Conservation (phyloP, 2,888 invertebrate species). For the Lasioglossum vierecki region DNA sequence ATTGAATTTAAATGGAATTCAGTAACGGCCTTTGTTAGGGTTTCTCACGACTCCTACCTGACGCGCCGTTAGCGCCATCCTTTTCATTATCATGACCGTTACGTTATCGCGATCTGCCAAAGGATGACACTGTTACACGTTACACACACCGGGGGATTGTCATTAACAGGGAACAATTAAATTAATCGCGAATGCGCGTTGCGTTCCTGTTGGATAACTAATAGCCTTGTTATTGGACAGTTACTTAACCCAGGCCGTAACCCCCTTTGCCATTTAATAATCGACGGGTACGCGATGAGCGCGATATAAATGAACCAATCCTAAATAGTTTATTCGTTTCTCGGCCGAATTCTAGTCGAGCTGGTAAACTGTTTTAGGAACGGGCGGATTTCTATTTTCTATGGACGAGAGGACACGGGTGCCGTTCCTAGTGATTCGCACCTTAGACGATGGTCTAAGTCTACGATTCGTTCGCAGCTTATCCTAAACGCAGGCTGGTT, state of each 20-base stretch:
- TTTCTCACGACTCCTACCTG: constrained; percentile 31
- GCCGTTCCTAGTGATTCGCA: not conserved
- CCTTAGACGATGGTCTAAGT: not conserved
- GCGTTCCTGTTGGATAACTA: constrained; percentile 34
- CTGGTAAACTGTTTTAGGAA: not conserved
- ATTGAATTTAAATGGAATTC: constrained; percentile 57
- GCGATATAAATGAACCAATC: not conserved
- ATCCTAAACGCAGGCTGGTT: constrained; percentile 6
- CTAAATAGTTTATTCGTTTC: not conserved
- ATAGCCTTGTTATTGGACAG: constrained; percentile 23
- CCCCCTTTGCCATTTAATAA: constrained; percentile 33
- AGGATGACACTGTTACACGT: constrained; percentile 24
- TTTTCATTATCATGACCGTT: constrained; percentile 61
- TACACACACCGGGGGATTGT: constrained; percentile 1
- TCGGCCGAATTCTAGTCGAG: not conserved
- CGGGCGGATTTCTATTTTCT: not conserved
- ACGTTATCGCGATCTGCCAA: constrained; percentile 35
- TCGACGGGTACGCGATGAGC: not conserved
- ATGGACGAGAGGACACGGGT: not conserved
- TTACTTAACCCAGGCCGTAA: constrained; percentile 20
- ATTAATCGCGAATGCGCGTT: constrained; percentile 26
- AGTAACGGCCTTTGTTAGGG: constrained; percentile 28
- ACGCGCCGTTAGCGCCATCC: constrained; percentile 33
- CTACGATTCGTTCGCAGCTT: not conserved
- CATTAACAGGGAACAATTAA: constrained; percentile 51